These are phyloP conservation scores for Ophiodon elongatus DNA, from an alignment of 2,113 vertebrate genomes.

Conservation along the genomic window DNA sequence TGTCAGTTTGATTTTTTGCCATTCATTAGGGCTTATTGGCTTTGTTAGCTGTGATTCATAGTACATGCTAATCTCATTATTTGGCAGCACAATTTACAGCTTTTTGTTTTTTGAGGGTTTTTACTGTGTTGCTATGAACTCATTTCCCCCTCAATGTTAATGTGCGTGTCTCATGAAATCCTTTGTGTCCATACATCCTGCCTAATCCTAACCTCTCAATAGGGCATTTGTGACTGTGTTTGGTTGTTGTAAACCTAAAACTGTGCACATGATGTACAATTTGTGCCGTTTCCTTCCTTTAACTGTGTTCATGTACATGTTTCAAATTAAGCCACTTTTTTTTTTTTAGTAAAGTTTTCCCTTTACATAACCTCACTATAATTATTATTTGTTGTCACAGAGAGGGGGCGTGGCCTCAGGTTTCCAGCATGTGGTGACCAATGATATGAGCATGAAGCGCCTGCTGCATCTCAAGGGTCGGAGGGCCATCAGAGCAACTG, in stretches of 20 bases:
- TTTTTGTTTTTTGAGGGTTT: conserved; percentile 9
- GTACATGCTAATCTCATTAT: not conserved
- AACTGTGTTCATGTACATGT: not conserved
- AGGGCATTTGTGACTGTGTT: not conserved
- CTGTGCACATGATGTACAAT: not conserved
- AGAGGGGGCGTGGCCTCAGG: conserved; percentile 86
- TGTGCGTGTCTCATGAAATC: conserved; percentile 4
- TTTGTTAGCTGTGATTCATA: not conserved
- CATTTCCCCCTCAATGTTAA: conserved; percentile 12
- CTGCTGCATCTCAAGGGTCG: conserved; percentile 86
- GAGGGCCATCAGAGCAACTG: conserved; percentile 81
- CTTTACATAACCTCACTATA: not conserved
- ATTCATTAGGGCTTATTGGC: conserved; percentile 1
- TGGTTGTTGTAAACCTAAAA: not conserved
- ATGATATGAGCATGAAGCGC: conserved; percentile 72
- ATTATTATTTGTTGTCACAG: conserved; percentile 54
- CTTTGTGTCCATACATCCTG: not conserved
- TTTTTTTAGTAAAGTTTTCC: not conserved
- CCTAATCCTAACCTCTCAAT: not conserved
- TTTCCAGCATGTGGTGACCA: conserved; percentile 83
- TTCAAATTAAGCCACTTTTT: not conserved
- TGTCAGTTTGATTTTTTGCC: conserved; percentile 1
- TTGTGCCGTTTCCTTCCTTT: not conserved
- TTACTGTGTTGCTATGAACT: not conserved
- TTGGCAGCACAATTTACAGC: conserved; percentile 3